Percentiles rank a stretch among this genome's conserved stretches.
These are phyloP conservation scores for Bos indicus DNA, from an alignment of 2,113 vertebrate genomes.

Conservation along the genomic window DNA sequence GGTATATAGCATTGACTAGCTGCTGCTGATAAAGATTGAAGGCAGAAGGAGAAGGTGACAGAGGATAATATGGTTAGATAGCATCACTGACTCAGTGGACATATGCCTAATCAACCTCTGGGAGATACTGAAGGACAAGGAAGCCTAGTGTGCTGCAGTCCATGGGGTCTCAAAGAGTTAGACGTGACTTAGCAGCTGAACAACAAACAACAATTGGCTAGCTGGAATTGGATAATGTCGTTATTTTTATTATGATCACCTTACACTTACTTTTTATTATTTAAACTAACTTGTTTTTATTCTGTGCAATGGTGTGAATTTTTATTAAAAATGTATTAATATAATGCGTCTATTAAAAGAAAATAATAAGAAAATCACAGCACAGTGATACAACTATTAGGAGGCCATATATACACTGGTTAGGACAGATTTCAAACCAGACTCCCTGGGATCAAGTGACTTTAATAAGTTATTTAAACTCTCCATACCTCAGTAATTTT, in stretches of 20 bases:
- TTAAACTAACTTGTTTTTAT: not conserved
- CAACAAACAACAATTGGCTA: not conserved
- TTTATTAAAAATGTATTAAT: not conserved
- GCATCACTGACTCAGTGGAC: not conserved
- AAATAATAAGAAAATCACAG: not conserved
- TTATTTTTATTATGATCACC: not conserved
- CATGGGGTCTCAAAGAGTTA: not conserved
- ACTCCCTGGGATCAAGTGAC: not conserved
- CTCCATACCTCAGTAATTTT: not conserved
- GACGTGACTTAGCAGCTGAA: not conserved
- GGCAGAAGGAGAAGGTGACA: not conserved
- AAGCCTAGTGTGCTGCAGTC: not conserved
- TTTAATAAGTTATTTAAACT: not conserved
- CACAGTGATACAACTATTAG: not conserved
- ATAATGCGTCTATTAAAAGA: not conserved
- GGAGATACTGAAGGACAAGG: not conserved
- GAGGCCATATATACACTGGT: not conserved
- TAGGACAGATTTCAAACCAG: not conserved
- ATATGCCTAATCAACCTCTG: not conserved
- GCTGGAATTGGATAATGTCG: not conserved
- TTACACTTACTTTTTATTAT: not conserved
- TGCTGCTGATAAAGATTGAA: not conserved
- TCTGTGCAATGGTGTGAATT: not conserved
- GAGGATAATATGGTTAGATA: not conserved
- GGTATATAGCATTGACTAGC: not conserved